A percentile compares a stretch with the other conserved stretches of the same genome.
These are phyloP conservation scores for Ursus arctos DNA, from an alignment of 2,113 vertebrate species.

Conservation along the genomic window DNA sequence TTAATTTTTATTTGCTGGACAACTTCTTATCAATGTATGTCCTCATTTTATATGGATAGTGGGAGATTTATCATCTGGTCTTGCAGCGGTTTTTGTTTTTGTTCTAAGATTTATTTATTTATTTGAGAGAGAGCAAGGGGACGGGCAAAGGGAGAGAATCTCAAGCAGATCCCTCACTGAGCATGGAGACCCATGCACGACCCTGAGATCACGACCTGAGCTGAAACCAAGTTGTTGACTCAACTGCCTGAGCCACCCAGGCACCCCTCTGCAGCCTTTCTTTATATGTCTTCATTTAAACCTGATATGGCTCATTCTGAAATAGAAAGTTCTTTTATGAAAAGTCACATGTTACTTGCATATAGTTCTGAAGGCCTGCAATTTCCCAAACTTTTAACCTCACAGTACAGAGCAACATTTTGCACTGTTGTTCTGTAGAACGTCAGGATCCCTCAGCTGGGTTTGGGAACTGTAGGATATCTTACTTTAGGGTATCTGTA, in stretches of 20 bases:
- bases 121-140: neutral
- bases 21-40: neutral
- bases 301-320: neutral
- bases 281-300: neutral
- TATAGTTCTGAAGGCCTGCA: neutral
- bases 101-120: neutral
- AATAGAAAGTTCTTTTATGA: slow-evolving; percentile 36
- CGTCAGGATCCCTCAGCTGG: neutral
- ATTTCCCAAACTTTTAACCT: neutral
- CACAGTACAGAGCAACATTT: neutral
- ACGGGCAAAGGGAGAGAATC: neutral
- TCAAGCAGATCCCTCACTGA: neutral
- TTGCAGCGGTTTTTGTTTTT: neutral
- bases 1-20: neutral
- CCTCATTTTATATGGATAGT: neutral
- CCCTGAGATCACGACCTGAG: neutral
- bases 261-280: too few relatives aligned
- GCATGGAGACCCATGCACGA: neutral
- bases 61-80: neutral
- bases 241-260: too few relatives aligned
- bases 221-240: neutral
- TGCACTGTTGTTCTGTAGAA: neutral
- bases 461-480: neutral
- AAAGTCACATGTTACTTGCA: neutral
- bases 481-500: neutral